Evolutionary conservation across 2,888 invertebrate genomes (phyloP).

Genomic region (Rhamphomyia laevipes): DNA sequence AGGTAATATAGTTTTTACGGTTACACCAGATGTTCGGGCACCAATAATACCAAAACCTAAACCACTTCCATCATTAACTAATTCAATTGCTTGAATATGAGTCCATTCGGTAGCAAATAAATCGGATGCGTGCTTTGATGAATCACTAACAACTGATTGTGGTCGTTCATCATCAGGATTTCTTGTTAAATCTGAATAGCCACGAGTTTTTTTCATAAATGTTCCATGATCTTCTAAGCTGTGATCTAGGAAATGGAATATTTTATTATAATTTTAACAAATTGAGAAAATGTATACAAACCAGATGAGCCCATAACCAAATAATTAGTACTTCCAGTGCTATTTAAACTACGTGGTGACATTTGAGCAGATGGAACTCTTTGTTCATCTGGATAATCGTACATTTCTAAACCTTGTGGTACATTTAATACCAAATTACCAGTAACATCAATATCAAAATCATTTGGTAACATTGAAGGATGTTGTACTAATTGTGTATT

Average conservation of each 20-base stretch:
- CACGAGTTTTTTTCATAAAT: constrained; percentile 58
- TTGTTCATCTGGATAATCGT: constrained; percentile 56
- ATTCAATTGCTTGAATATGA: constrained; percentile 93
- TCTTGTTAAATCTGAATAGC: constrained; percentile 24
- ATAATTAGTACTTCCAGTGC: constrained; percentile 26
- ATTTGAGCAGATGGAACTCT: constrained; percentile 65
- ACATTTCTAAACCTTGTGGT: constrained; percentile 45
- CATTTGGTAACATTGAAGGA: constrained; percentile 83
- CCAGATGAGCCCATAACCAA: constrained; percentile 12
- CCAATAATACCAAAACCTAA: constrained; percentile 98
- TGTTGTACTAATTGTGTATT: constrained; percentile 79
- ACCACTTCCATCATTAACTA: constrained; percentile 95
- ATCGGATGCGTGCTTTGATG: constrained; percentile 56
- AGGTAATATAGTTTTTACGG: constrained; percentile 95
- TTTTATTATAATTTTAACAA: not conserved
- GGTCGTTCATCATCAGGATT: constrained; percentile 41
- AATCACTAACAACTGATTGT: constrained; percentile 55
- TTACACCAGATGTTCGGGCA: constrained; percentile 94
- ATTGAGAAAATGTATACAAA: not conserved
- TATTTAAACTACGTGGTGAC: constrained; percentile 56
- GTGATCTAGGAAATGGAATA: constrained; percentile 12
- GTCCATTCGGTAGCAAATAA: constrained; percentile 84
- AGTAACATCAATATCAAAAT: constrained; percentile 82
- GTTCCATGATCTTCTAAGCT: constrained; percentile 17
- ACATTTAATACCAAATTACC: constrained; percentile 59